Percentiles rank a stretch among this genome's conserved stretches.
These are phyloP conservation scores for Pelusios castaneus DNA, from an alignment of 2,113 vertebrate species.

Conservation along the genomic window DNA sequence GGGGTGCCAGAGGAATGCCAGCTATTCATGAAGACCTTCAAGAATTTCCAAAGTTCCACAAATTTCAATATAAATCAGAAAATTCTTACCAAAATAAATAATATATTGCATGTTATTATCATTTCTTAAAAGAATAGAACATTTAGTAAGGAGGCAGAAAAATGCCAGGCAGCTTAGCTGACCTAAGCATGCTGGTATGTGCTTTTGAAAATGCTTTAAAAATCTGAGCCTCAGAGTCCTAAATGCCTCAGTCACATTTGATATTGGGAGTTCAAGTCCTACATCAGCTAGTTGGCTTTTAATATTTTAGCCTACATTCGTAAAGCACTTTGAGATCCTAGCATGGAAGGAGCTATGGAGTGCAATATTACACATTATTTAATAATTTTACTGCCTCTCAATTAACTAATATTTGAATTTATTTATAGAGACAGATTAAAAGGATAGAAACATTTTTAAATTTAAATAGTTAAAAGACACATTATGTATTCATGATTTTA, in stretches of 20 bases:
- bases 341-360: background rate
- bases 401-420: background rate
- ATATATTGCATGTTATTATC: background rate
- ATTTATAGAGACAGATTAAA: background rate
- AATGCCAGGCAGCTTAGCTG: background rate
- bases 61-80: background rate
- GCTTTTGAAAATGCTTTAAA: background rate
- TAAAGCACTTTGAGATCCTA: background rate
- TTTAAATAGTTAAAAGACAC: background rate
- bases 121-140: background rate
- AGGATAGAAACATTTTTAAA: background rate
- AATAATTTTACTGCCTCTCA: background rate
- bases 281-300: background rate
- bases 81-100: background rate
- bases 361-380: fast-evolving
- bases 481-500: background rate
- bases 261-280: background rate
- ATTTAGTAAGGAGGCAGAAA: background rate
- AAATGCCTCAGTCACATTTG: background rate
- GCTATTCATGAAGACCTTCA: background rate
- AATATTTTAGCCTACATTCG: background rate
- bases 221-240: background rate
- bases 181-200: background rate
- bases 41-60: background rate
- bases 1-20: background rate